A percentile compares a stretch with the other conserved stretches of the same genome.
These are phyloP conservation scores for Drosophila arawakana DNA, from an alignment of 1,140 invertebrate species.

Conservation along the genomic window DNA sequence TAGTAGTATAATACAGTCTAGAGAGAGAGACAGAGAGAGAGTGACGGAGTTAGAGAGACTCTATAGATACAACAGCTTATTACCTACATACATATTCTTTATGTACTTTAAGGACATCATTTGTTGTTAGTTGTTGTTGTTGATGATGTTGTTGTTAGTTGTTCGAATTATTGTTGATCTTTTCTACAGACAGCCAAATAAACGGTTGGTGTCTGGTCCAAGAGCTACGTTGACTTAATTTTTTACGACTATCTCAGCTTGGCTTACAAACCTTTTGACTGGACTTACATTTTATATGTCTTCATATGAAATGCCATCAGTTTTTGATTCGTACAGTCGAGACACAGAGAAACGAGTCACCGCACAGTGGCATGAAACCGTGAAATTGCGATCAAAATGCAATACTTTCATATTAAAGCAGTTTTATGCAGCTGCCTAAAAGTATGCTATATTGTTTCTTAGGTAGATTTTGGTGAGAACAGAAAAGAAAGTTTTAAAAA, in stretches of 20 bases:
- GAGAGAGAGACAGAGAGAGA: constrained; percentile 35
- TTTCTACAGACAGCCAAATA: constrained; percentile 37
- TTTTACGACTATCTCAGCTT: constrained; percentile 42
- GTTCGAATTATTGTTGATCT: constrained; percentile 7
- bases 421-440: too few relatives aligned
- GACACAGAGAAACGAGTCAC: constrained; percentile 51
- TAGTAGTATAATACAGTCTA: constrained; percentile 60
- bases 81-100: constrained; percentile 52
- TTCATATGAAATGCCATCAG: constrained; percentile 32
- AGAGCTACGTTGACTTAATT: constrained; percentile 33
- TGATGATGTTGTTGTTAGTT: constrained; percentile 22
- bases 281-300: constrained; percentile 44
- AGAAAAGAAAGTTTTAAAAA: too few relatives aligned
- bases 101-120: constrained; percentile 26
- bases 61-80: constrained; percentile 54
- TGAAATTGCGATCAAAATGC: constrained; percentile 30
- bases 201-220: constrained; percentile 49
- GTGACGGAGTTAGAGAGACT: constrained; percentile 7
- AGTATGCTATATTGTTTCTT: too few relatives aligned
- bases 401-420: background rate
- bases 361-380: constrained; percentile 56
- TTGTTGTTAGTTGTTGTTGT: constrained; percentile 45
- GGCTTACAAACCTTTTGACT: constrained; percentile 75
- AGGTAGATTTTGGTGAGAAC: too few relatives aligned
- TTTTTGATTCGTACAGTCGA: constrained; percentile 22